phyloP scores from a whole-genome alignment of 2,888 invertebrate species.

The Conops quadrifasciatus region DNA sequence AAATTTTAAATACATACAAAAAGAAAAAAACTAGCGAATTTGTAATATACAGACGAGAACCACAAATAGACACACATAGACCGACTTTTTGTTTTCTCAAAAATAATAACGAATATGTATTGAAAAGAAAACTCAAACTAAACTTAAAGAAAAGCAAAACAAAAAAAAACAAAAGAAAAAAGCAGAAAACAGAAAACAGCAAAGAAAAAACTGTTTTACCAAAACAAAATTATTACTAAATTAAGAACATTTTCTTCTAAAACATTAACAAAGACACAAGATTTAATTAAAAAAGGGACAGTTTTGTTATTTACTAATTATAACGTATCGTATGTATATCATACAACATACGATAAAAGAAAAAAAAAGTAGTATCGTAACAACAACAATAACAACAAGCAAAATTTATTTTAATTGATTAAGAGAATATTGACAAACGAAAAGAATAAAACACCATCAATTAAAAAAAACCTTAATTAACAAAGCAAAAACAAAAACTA shows the following conservation, averaged over 20 bases:
- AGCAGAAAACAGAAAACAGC: neutral
- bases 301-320: too few relatives aligned
- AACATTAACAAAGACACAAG: constrained; percentile 6
- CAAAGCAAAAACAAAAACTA: neutral
- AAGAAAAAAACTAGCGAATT: constrained; percentile 22
- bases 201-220: neutral
- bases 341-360: too few relatives aligned
- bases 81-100: constrained; percentile 6
- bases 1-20: constrained; percentile 9
- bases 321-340: neutral
- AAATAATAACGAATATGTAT: constrained; percentile 1
- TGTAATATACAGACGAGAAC: constrained; percentile 21
- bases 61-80: constrained; percentile 17
- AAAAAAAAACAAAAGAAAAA: neutral
- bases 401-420: neutral
- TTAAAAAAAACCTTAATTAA: constrained; percentile 16
- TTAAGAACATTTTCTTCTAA: constrained; percentile 9
- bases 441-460: constrained; percentile 14
- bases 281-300: constrained; percentile 26
- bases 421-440: neutral
- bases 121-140: neutral
- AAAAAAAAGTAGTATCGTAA: neutral
- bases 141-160: neutral
- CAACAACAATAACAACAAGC: neutral
- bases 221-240: too few relatives aligned